Conservation (phyloP, 2,797 vertebrate genomes). For the Sardinella longiceps region DNA sequence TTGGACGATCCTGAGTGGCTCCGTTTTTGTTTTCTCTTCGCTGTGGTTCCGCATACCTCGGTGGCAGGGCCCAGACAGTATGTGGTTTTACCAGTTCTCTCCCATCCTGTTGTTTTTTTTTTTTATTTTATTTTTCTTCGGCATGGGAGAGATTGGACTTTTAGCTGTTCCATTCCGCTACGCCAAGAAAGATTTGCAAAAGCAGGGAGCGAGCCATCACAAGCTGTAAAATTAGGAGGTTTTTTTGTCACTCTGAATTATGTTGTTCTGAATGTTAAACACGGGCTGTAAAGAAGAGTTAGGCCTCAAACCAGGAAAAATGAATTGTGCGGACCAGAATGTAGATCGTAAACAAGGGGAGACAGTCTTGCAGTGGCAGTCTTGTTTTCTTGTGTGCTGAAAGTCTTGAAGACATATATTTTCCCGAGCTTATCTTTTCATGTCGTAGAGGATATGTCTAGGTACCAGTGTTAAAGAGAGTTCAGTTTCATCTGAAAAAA, state of each 20-base stretch:
- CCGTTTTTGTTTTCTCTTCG: slow-evolving; percentile 2
- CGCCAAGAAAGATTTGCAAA: not conserved
- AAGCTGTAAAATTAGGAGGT: not conserved
- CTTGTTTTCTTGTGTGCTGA: slow-evolving; percentile 25
- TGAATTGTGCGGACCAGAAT: not conserved
- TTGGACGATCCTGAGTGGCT: not conserved
- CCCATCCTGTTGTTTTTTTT: slow-evolving; percentile 13
- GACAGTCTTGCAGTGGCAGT: not conserved
- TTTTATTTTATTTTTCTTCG: not conserved
- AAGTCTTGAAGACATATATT: slow-evolving; percentile 40
- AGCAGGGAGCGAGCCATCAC: not conserved
- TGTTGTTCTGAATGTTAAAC: not conserved
- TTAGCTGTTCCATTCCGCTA: not conserved
- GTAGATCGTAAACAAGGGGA: not conserved
- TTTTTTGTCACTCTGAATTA: slow-evolving; percentile 22
- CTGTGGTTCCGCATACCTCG: slow-evolving; percentile 12
- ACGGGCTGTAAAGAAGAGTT: not conserved
- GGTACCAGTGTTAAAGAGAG: not conserved
- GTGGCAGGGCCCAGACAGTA: slow-evolving; percentile 8
- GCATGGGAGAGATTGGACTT: not conserved
- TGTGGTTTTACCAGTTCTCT: slow-evolving; percentile 16
- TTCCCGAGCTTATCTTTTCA: not conserved
- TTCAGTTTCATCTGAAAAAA: not conserved
- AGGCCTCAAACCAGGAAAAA: not conserved
- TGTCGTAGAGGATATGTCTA: not conserved